Evolutionary conservation across 2,797 vertebrate genomes (phyloP), one percentile per base, ranked within the genome.

Genomic region (Trachurus trachurus): DNA sequence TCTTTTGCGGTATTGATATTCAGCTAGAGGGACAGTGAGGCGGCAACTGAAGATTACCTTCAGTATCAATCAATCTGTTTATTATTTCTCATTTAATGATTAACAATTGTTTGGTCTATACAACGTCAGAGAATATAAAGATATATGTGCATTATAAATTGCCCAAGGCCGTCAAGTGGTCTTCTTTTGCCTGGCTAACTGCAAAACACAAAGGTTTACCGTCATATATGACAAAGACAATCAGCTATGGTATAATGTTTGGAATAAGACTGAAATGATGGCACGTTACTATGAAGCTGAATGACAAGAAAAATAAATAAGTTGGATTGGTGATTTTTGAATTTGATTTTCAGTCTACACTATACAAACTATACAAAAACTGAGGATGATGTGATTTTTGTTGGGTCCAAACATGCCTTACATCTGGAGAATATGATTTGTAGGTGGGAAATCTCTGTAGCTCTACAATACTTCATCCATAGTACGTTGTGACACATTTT

Each of bases 1-100:
- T 79, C 71, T 77, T 83, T 66, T 82, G 78, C 73, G 54, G 58
- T 53, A n/a, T 42, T 83, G 59, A 78, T 68, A 78, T 76, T 65
- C 67, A 80, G 74, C 6, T 11, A 67, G 49, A 40, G 37, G 9
- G 26, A 37, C 42, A 64, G 59, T 0, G 40, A 16, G 34, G 61
- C 44, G 66, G 40, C 13, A 19, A 19, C 45, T 49, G 4, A 22
- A 10, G 37, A 76, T 47, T 29, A 57, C 37, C 56, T 67, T 56
- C 34, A 58, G 60, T 54, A 65, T 57, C 13, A 50, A 59, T 49
- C 49, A 60, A 29, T 42, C n/a, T 37, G 50, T 17, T 1, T 3
- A 66, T 74, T 13, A 16, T 66, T 81, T 45, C 19, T 42, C 6
- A 0, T 2, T 45, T 26, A 21, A 52, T 47, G 5, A 1, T 9